phyloP scores from a whole-genome alignment of 2,797 vertebrate genomes.

The Gila robusta region DNA sequence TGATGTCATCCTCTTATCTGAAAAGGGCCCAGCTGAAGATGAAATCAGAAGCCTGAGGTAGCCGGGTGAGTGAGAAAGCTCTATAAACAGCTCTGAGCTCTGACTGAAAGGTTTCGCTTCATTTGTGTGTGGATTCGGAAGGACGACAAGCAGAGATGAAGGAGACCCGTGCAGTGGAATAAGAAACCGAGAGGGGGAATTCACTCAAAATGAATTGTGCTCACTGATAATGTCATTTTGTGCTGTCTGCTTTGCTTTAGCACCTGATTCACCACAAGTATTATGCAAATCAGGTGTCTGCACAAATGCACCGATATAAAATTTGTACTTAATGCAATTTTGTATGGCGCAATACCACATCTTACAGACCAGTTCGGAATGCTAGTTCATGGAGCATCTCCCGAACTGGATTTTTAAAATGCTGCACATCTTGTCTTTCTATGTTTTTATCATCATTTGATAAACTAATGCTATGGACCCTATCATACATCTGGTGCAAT shows the following conservation, averaged over 20 bases:
- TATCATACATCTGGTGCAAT: too few species aligned
- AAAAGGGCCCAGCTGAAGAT: slow-evolving; percentile 49
- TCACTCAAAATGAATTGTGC: background rate
- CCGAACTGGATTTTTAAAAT: background rate
- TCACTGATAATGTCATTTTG: background rate
- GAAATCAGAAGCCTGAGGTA: slow-evolving; percentile 41
- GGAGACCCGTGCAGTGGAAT: background rate
- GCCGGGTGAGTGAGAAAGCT: slow-evolving; percentile 6
- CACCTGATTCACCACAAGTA: background rate
- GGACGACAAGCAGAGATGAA: slow-evolving; percentile 1
- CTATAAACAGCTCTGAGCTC: slow-evolving; percentile 42
- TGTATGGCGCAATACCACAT: background rate
- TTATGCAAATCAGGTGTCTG: background rate
- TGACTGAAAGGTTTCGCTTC: slow-evolving; percentile 22
- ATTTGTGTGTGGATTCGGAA: background rate
- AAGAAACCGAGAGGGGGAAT: background rate
- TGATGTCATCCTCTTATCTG: slow-evolving; percentile 42
- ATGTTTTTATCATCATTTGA: background rate
- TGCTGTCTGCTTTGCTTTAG: slow-evolving; percentile 6
- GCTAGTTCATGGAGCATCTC: background rate
- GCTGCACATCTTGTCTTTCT: background rate
- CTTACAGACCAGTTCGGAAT: background rate
- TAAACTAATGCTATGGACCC: background rate
- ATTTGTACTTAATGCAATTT: background rate
- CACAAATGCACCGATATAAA: background rate